Conservation (phyloP, 2,113 vertebrate species). For the Tapirus terrestris region DNA sequence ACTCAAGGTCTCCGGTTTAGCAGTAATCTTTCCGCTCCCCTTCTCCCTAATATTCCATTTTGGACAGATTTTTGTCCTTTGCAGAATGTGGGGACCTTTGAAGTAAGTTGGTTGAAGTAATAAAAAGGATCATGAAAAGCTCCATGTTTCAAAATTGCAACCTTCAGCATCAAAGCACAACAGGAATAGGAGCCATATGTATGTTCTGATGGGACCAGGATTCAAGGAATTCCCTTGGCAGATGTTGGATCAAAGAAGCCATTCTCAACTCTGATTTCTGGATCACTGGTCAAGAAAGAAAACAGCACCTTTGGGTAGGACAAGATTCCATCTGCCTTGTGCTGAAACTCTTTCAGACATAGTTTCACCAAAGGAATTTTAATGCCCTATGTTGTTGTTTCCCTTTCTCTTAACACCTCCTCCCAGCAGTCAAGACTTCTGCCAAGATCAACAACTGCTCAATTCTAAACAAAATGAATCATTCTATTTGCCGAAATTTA, state of each 20-base stretch:
- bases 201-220: background rate
- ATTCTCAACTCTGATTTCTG: background rate
- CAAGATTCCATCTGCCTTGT: background rate
- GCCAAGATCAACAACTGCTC: background rate
- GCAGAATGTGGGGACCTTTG: background rate
- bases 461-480: background rate
- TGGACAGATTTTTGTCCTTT: background rate
- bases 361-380: background rate
- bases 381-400: background rate
- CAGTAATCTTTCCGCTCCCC: background rate
- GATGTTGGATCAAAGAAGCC: background rate
- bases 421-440: background rate
- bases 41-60: background rate
- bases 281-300: background rate
- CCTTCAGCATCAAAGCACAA: background rate
- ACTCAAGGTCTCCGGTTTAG: background rate
- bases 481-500: background rate
- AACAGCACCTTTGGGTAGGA: background rate
- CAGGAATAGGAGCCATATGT: background rate
- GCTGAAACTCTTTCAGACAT: background rate
- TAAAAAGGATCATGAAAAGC: background rate
- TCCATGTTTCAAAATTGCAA: background rate
- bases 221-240: background rate
- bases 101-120: background rate
- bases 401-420: background rate